Percentiles rank a stretch among this genome's conserved stretches.
Evolutionary conservation across 1,140 invertebrate genomes (phyloP).

Genomic region (Pectinophora gossypiella): DNA sequence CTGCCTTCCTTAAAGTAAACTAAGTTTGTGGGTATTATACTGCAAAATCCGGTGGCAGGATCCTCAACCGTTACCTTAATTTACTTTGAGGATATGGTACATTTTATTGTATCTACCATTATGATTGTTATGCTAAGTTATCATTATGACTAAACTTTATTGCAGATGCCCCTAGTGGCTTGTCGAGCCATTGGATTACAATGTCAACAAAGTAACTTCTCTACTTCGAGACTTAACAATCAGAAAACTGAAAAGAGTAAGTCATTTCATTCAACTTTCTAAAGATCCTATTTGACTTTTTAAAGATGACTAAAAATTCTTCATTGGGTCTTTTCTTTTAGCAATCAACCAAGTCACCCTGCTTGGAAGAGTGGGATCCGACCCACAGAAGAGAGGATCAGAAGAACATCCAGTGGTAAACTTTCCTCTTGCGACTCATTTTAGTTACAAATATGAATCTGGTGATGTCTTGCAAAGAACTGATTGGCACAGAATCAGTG

Average conservation of each 20-base stretch:
- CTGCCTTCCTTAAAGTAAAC: too few relatives aligned
- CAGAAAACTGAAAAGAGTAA: conserved; percentile 45
- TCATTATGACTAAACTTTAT: too few relatives aligned
- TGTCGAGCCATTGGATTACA: conserved; percentile 9
- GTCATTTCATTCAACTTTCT: too few relatives aligned
- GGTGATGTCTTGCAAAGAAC: conserved; percentile 89
- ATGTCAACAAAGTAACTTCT: conserved; percentile 12
- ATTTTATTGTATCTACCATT: too few relatives aligned
- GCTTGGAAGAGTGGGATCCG: conserved; percentile 89
- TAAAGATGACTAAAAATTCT: background rate
- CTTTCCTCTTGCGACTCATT: conserved; percentile 93
- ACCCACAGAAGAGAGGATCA: conserved; percentile 89
- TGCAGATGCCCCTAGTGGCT: conserved; percentile 14
- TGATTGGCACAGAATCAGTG: conserved; percentile 93
- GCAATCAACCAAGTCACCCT: conserved; percentile 92
- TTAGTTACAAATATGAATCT: conserved; percentile 86
- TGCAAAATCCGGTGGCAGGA: too few relatives aligned
- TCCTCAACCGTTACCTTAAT: too few relatives aligned
- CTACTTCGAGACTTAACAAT: conserved; percentile 11
- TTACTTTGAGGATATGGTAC: too few relatives aligned
- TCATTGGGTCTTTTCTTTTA: conserved; percentile 64
- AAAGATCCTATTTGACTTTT: too few relatives aligned
- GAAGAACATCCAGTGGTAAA: conserved; percentile 90
- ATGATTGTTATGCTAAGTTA: too few relatives aligned
- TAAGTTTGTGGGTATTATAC: too few relatives aligned